Conservation (phyloP, 2,888 invertebrate genomes). For the Lasioglossum pauxillum region DNA sequence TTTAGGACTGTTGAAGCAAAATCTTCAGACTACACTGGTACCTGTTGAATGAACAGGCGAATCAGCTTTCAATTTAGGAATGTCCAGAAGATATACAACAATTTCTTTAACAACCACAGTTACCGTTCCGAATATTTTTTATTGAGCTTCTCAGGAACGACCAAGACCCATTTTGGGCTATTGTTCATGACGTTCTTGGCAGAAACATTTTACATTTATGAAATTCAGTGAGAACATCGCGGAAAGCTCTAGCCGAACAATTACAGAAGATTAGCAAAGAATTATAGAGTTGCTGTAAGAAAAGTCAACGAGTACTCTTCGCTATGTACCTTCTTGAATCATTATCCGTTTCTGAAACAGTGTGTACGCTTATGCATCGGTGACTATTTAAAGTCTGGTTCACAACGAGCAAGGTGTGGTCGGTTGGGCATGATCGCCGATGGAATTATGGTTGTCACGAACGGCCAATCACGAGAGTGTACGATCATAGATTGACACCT, state of each 20-base stretch:
- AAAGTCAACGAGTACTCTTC: not conserved
- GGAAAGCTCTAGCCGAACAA: too few relatives aligned
- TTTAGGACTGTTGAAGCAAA: not conserved
- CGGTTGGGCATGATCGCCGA: constrained; percentile 27
- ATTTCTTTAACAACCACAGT: too few relatives aligned
- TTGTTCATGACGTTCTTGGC: too few relatives aligned
- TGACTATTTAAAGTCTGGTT: constrained; percentile 44
- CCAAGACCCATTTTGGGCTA: too few relatives aligned
- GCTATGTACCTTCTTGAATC: not conserved
- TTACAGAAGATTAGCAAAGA: not conserved
- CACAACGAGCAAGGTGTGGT: constrained; percentile 39
- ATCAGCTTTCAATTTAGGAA: too few relatives aligned
- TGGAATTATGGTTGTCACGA: constrained; percentile 49
- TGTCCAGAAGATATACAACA: too few relatives aligned
- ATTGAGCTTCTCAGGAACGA: too few relatives aligned
- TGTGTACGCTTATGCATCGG: not conserved
- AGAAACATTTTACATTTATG: not conserved
- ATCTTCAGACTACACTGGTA: not conserved
- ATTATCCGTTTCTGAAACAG: not conserved
- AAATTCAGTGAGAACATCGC: not conserved
- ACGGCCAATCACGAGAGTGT: constrained; percentile 39
- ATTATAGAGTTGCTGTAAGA: not conserved
- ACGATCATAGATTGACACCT: constrained; percentile 33
- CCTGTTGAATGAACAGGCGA: not conserved
- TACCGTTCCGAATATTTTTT: too few relatives aligned